These are phyloP conservation scores for Echinometra lucunter DNA, from an alignment of 53 echinoderm and acorn worm species.

Conservation along the genomic window DNA sequence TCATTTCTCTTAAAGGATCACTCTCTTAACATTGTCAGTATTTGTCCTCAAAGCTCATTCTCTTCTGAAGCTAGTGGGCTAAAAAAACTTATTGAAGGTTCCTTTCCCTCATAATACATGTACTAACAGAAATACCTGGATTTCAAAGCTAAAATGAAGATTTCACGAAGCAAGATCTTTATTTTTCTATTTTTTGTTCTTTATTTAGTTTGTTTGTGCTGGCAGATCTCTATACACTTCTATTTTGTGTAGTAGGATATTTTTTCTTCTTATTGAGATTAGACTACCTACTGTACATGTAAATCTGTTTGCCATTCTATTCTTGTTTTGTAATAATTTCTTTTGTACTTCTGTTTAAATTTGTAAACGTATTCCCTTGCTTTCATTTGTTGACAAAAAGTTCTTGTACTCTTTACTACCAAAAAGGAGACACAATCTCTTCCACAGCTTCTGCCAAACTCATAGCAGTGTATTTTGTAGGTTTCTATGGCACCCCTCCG, in stretches of 20 bases:
- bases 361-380: not conserved
- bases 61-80: not conserved
- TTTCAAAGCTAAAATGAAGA: not conserved
- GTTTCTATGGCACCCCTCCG: not conserved
- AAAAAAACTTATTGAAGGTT: slow-evolving; percentile 20
- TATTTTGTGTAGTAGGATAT: too few species aligned
- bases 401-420: not conserved
- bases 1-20: not conserved
- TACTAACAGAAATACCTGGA: not conserved
- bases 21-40: not conserved
- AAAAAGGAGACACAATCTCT: not conserved
- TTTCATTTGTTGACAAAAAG: not conserved
- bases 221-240: too few species aligned
- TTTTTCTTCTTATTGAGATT: too few species aligned
- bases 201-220: too few species aligned
- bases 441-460: not conserved
- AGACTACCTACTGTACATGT: too few species aligned
- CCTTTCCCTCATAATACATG: not conserved
- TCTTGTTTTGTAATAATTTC: not conserved
- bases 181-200: not conserved
- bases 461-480: not conserved
- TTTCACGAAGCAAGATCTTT: not conserved
- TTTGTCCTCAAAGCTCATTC: not conserved
- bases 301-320: not conserved
- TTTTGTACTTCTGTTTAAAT: not conserved